Conservation (phyloP, 2,888 invertebrate genomes). For the Platycheirus albimanus region DNA sequence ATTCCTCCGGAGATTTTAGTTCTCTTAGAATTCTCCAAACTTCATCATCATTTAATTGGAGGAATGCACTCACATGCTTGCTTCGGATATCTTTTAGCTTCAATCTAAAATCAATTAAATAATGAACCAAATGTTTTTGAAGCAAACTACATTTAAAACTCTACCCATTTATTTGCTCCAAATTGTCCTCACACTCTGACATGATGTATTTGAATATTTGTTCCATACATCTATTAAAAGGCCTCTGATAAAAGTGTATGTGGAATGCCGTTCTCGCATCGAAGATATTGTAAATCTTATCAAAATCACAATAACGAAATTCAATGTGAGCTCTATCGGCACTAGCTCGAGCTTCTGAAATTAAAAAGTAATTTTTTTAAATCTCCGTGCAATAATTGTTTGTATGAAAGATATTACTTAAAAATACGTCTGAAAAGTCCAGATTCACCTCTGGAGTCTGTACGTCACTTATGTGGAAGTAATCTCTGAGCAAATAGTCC, state of each 20-base stretch:
- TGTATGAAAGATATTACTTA: constrained; percentile 62
- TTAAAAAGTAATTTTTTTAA: too few relatives aligned
- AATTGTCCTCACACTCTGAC: not conserved
- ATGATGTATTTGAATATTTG: constrained; percentile 33
- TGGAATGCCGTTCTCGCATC: constrained; percentile 83
- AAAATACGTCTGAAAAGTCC: constrained; percentile 79
- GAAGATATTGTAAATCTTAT: constrained; percentile 83
- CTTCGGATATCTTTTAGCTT: constrained; percentile 52
- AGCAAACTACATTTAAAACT: not conserved
- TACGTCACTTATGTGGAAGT: constrained; percentile 77
- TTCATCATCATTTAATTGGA: constrained; percentile 55
- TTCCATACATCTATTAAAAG: constrained; percentile 35
- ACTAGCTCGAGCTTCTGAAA: constrained; percentile 77
- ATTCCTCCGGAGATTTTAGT: constrained; percentile 6
- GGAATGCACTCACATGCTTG: constrained; percentile 21
- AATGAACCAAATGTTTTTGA: too few relatives aligned
- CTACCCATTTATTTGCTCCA: constrained; percentile 46
- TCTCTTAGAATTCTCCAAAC: constrained; percentile 23
- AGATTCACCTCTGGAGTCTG: constrained; percentile 68
- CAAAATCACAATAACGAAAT: constrained; percentile 83
- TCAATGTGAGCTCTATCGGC: constrained; percentile 79
- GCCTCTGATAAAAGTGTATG: constrained; percentile 83
- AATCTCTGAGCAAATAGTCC: constrained; percentile 87
- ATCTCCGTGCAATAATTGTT: not conserved
- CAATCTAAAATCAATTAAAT: too few relatives aligned